Conservation (phyloP, 2,113 vertebrate species). For the Melanerpes aurifrons region DNA sequence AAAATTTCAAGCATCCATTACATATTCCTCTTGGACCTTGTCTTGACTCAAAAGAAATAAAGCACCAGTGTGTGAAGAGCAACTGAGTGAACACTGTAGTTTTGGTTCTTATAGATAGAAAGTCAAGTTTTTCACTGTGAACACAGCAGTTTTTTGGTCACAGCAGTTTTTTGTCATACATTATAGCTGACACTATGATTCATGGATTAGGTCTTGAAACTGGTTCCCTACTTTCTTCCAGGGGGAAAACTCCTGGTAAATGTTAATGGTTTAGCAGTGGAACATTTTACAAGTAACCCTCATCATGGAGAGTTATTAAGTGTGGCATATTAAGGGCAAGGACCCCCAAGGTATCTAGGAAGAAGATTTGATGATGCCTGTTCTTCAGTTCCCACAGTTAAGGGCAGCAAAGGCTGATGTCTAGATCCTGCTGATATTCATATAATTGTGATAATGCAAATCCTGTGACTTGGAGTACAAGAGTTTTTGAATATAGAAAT, state of each 20-base stretch:
- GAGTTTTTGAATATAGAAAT: neutral
- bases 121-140: neutral
- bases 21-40: neutral
- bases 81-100: neutral
- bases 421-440: neutral
- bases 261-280: neutral
- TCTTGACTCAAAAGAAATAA: neutral
- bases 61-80: neutral
- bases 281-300: neutral
- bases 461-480: neutral
- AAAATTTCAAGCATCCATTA: neutral
- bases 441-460: neutral
- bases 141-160: neutral
- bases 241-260: neutral
- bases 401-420: neutral
- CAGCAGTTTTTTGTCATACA: rapidly evolving
- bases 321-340: too few relatives aligned
- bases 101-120: neutral
- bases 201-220: neutral
- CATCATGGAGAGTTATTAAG: neutral
- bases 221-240: neutral
- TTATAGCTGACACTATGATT: too few relatives aligned
- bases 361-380: too few relatives aligned
- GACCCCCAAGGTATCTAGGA: too few relatives aligned
- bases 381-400: neutral